These are phyloP conservation scores for Podarcis siculus DNA, from an alignment of 2,797 vertebrate genomes.

Conservation along the genomic window DNA sequence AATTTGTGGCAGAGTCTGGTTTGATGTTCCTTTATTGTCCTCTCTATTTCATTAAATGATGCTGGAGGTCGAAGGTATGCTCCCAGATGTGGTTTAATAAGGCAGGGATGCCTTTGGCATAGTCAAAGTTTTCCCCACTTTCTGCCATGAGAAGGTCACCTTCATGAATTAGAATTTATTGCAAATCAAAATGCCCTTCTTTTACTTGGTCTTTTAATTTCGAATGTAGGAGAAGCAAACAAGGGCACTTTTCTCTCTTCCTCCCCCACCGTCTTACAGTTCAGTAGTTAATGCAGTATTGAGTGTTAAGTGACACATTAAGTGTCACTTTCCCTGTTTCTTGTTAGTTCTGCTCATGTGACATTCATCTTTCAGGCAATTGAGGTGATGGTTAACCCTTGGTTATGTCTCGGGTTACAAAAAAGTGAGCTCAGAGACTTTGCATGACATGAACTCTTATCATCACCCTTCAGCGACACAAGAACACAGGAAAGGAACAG, in stretches of 20 bases:
- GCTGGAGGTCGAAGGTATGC: not conserved
- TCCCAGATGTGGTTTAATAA: not conserved
- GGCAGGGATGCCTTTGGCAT: not conserved
- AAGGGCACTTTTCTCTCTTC: not conserved
- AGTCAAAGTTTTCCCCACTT: not conserved
- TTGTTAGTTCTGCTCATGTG: slow-evolving; percentile 32
- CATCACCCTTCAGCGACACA: slow-evolving; percentile 18
- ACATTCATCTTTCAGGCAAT: slow-evolving; percentile 17
- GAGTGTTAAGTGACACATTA: slow-evolving; percentile 24
- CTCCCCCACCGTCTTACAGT: not conserved
- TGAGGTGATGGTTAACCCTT: slow-evolving; percentile 17
- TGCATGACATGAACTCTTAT: slow-evolving; percentile 16
- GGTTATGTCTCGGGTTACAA: slow-evolving; percentile 40
- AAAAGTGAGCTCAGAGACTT: slow-evolving; percentile 42
- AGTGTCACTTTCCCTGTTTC: slow-evolving; percentile 4
- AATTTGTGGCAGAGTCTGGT: not conserved
- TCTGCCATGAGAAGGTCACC: not conserved
- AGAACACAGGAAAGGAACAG: slow-evolving; percentile 10
- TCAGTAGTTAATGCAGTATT: not conserved
- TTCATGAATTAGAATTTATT: not conserved
- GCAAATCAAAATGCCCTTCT: no score
- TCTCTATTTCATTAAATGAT: not conserved
- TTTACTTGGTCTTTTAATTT: not conserved
- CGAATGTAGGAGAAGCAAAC: not conserved
- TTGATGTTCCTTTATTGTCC: not conserved